phyloP scores from a whole-genome alignment of 2,113 vertebrate species.

The Xenopus borealis region DNA sequence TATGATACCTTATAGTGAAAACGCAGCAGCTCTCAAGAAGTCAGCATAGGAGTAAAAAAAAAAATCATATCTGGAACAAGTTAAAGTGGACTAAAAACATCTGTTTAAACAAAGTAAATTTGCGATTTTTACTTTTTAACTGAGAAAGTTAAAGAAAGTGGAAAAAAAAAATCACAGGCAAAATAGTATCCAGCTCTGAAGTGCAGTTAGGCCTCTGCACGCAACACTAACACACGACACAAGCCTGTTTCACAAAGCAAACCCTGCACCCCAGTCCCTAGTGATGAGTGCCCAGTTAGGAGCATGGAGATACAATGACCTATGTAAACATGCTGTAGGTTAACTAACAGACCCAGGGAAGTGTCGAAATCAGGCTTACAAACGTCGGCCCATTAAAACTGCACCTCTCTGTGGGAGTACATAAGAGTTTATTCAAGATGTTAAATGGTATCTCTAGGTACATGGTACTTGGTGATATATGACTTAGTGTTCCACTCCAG shows the following conservation, averaged over 20 bases:
- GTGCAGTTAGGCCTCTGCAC: conserved; percentile 8
- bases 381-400: conserved; percentile 25
- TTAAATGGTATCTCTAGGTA: conserved; percentile 19
- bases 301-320: conserved; percentile 8
- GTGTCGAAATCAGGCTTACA: conserved; percentile 26
- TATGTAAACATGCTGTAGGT: conserved; percentile 10
- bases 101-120: conserved; percentile 42
- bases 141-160: conserved; percentile 17
- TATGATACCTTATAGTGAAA: conserved; percentile 19
- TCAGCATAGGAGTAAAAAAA: conserved; percentile 28
- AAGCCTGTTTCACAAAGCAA: not conserved
- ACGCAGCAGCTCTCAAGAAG: conserved; percentile 30
- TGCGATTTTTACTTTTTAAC: conserved; percentile 32
- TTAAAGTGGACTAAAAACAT: conserved; percentile 41
- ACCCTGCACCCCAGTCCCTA: not conserved
- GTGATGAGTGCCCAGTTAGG: conserved; percentile 15
- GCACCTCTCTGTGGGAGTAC: conserved; percentile 29
- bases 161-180: conserved; percentile 18
- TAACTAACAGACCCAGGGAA: conserved; percentile 6
- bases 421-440: conserved; percentile 34
- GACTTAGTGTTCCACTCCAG: conserved; percentile 1
- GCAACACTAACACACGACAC: conserved; percentile 13
- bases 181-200: conserved; percentile 27
- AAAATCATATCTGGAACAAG: conserved; percentile 40
- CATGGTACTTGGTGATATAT: conserved; percentile 33